A percentile compares a stretch with the other conserved stretches of the same genome.
These are phyloP conservation scores for Hemaris fuciformis DNA, from an alignment of 2,888 invertebrate species.

Conservation along the genomic window DNA sequence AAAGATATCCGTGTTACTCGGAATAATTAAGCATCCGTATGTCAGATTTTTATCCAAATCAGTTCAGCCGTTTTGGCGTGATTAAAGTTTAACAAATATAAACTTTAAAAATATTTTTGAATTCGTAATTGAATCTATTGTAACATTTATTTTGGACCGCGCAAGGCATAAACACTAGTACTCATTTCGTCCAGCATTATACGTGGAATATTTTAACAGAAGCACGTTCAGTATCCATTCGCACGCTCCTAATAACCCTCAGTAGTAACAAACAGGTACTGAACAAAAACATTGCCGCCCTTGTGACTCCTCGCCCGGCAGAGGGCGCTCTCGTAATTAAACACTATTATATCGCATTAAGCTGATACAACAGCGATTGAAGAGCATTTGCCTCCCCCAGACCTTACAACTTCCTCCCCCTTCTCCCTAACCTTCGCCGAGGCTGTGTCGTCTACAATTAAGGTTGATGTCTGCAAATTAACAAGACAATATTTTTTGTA, in stretches of 20 bases:
- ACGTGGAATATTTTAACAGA: not conserved
- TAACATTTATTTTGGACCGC: not conserved
- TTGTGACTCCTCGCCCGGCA: not conserved
- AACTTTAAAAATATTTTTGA: too few relatives aligned
- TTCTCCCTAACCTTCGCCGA: too few relatives aligned
- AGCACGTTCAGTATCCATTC: not conserved
- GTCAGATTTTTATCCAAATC: too few relatives aligned
- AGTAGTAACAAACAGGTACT: not conserved
- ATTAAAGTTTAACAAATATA: too few relatives aligned
- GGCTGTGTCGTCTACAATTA: too few relatives aligned
- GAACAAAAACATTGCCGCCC: not conserved
- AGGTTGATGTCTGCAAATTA: not conserved
- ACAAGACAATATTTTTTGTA: not conserved
- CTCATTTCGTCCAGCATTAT: not conserved
- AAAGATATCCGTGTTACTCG: too few relatives aligned
- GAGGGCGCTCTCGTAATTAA: not conserved
- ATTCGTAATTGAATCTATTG: too few relatives aligned
- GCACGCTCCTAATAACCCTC: not conserved
- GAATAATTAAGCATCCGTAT: too few relatives aligned
- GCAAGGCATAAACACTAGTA: too few relatives aligned
- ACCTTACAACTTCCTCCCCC: not conserved
- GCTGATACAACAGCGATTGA: not conserved
- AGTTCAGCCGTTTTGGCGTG: too few relatives aligned
- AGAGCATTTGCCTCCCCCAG: not conserved
- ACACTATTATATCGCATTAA: slow-evolving; percentile 8